These are phyloP conservation scores for Aselliscus stoliczkanus DNA, from an alignment of 2,797 vertebrate genomes.

Conservation along the genomic window DNA sequence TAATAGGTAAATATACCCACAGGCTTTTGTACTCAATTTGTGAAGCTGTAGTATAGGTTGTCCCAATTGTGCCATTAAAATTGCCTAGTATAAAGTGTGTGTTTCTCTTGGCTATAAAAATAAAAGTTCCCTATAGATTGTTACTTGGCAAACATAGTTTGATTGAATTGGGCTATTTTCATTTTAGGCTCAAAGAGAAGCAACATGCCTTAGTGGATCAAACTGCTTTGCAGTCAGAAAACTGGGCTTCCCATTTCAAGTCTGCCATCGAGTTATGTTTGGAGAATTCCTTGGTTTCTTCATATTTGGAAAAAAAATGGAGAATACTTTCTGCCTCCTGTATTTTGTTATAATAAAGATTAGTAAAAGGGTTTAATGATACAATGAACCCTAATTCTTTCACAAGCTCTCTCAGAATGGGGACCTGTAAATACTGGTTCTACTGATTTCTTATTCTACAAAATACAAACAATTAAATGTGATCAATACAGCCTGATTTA, in stretches of 20 bases:
- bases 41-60: slow-evolving; percentile 6
- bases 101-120: slow-evolving; percentile 61
- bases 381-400: not conserved
- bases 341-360: not conserved
- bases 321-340: not conserved
- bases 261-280: not conserved
- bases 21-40: slow-evolving; percentile 36
- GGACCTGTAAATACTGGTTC: not conserved
- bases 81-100: not conserved
- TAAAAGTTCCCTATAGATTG: slow-evolving; percentile 56
- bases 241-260: not conserved
- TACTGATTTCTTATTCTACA: not conserved
- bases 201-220: not conserved
- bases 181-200: slow-evolving; percentile 46
- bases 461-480: slow-evolving; percentile 3
- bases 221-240: slow-evolving; percentile 28
- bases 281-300: not conserved
- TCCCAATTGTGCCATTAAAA: slow-evolving; percentile 54
- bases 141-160: slow-evolving; percentile 55
- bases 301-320: not conserved
- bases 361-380: not conserved
- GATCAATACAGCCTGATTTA: not conserved
- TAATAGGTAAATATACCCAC: slow-evolving; percentile 8
- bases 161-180: slow-evolving; percentile 57
- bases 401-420: not conserved